A percentile compares a stretch with the other conserved stretches of the same genome.
Conservation (phyloP, 2,888 invertebrate genomes). For the Rhyacophila evoluta region DNA sequence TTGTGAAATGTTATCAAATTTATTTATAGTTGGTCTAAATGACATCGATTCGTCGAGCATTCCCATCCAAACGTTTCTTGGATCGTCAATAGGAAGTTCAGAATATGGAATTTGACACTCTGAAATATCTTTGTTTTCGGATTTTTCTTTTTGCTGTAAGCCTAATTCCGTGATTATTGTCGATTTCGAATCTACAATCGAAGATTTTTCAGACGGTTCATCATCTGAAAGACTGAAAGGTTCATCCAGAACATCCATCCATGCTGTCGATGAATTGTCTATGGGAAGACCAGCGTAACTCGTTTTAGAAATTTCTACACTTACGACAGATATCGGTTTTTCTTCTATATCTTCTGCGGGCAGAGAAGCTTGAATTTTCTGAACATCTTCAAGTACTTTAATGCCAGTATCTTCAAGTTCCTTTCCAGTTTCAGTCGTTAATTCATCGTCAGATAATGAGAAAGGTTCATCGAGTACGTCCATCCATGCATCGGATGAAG, state of each 20-base stretch:
- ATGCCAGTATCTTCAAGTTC: too few relatives aligned
- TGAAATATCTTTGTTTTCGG: neutral
- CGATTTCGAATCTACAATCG: neutral
- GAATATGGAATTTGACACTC: slow-evolving; percentile 23
- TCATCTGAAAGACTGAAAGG: slow-evolving; percentile 56
- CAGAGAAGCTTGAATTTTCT: neutral
- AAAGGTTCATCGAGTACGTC: slow-evolving; percentile 60
- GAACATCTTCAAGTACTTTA: too few relatives aligned
- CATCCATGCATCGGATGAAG: slow-evolving; percentile 54
- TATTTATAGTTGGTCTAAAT: slow-evolving; percentile 1
- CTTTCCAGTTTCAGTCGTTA: too few relatives aligned
- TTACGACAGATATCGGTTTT: neutral
- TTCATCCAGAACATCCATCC: slow-evolving; percentile 56
- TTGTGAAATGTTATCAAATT: slow-evolving; percentile 33
- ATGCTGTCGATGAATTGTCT: slow-evolving; percentile 49
- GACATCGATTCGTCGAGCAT: slow-evolving; percentile 43
- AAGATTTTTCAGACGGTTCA: slow-evolving; percentile 41
- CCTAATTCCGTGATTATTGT: neutral
- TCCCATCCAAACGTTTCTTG: slow-evolving; percentile 50
- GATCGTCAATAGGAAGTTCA: slow-evolving; percentile 28
- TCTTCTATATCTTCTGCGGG: neutral
- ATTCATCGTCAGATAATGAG: slow-evolving; percentile 60
- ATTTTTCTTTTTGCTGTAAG: neutral
- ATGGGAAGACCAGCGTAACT: slow-evolving; percentile 50
- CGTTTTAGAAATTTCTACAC: neutral